Evolutionary conservation across 2,888 invertebrate genomes (phyloP).

Genomic region (Philopedon plagiatum): DNA sequence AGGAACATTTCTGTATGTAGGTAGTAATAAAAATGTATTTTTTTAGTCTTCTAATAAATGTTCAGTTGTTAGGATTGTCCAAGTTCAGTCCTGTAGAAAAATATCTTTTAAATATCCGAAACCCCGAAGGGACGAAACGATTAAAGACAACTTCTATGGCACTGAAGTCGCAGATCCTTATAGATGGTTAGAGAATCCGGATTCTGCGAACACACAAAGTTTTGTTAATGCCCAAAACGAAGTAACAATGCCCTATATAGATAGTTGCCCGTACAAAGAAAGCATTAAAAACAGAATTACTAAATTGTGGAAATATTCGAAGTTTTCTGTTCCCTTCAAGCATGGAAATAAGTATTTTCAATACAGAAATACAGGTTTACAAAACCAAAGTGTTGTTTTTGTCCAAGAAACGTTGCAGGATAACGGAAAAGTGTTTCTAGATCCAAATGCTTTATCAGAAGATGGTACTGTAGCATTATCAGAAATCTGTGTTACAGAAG

Average conservation of each 20-base stretch:
- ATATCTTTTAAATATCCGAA: slow-evolving; percentile 83
- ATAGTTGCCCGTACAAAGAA: slow-evolving; percentile 80
- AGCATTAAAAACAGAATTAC: slow-evolving; percentile 86
- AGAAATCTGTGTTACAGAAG: slow-evolving; percentile 86
- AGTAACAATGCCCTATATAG: slow-evolving; percentile 88
- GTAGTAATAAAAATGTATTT: not conserved
- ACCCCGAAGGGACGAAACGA: slow-evolving; percentile 82
- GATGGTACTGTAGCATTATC: slow-evolving; percentile 92
- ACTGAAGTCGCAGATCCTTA: slow-evolving; percentile 91
- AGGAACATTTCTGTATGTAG: slow-evolving; percentile 15
- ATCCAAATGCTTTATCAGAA: slow-evolving; percentile 91
- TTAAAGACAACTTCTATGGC: slow-evolving; percentile 87
- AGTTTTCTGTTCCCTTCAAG: slow-evolving; percentile 88
- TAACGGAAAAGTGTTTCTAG: slow-evolving; percentile 90
- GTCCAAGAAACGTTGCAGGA: slow-evolving; percentile 83
- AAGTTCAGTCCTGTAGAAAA: slow-evolving; percentile 23
- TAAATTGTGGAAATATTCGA: slow-evolving; percentile 96
- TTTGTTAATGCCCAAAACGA: slow-evolving; percentile 94
- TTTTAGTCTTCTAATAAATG: not conserved
- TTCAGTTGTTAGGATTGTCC: slow-evolving; percentile 1
- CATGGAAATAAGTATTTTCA: slow-evolving; percentile 92
- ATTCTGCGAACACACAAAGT: slow-evolving; percentile 89
- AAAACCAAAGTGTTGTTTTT: slow-evolving; percentile 97
- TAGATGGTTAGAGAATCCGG: slow-evolving; percentile 97
- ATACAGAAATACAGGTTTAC: slow-evolving; percentile 88